phyloP scores from a whole-genome alignment of 2,797 vertebrate species.

The Corythornis leucogaster region DNA sequence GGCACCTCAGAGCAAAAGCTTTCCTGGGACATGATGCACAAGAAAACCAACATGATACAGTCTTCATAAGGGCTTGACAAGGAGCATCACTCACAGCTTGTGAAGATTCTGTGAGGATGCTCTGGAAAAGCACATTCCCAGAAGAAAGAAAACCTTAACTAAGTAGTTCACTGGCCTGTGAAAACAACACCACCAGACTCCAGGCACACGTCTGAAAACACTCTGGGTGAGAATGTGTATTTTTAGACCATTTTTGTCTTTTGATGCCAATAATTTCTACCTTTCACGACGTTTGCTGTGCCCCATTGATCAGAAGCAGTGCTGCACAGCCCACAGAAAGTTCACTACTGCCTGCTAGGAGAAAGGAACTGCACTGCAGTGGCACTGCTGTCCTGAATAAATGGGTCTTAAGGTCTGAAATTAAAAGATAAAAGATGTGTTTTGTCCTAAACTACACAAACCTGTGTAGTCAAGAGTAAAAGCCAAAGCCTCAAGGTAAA shows the following conservation, averaged over 20 bases:
- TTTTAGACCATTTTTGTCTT: background rate
- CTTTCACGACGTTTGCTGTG: background rate
- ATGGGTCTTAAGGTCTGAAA: background rate
- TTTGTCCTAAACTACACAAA: background rate
- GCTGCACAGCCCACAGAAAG: background rate
- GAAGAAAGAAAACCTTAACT: background rate
- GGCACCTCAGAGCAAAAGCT: background rate
- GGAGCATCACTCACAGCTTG: background rate
- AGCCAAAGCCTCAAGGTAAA: background rate
- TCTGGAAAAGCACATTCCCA: background rate
- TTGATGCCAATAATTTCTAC: background rate
- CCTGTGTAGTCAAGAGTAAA: background rate
- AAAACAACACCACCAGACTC: background rate
- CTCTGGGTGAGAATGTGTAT: background rate
- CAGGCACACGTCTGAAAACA: rapidly evolving
- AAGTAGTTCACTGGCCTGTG: rapidly evolving
- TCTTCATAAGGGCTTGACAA: background rate
- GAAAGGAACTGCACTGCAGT: background rate
- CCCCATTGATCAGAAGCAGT: background rate
- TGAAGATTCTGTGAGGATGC: background rate
- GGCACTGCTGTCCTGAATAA: background rate
- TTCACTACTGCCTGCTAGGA: background rate
- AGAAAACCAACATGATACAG: background rate
- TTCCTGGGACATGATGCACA: background rate
- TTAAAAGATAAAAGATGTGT: background rate